Conservation (phyloP, 2,888 invertebrate species). For the Amphipoea lucens region DNA sequence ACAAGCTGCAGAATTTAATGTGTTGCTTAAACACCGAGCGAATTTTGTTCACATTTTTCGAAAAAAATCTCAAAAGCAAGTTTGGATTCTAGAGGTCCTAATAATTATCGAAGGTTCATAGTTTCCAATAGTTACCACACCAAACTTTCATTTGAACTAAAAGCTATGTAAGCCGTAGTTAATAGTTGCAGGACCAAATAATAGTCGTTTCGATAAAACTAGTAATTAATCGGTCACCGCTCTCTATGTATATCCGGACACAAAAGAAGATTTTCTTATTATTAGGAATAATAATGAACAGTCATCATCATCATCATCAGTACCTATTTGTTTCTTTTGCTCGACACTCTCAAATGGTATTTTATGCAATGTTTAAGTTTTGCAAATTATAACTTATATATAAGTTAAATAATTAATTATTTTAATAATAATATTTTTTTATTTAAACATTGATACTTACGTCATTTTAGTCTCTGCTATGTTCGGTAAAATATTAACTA, state of each 20-base stretch:
- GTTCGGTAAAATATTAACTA: background rate
- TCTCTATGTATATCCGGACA: background rate
- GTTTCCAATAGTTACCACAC: background rate
- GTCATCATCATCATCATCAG: too few relatives aligned
- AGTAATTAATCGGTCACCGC: background rate
- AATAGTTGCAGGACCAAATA: background rate
- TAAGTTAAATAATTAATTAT: background rate
- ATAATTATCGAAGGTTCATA: background rate
- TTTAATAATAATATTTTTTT: background rate
- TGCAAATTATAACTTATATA: background rate
- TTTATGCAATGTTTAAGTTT: background rate
- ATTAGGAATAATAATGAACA: background rate
- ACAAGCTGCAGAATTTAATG: background rate
- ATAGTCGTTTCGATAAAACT: background rate
- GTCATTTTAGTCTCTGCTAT: background rate
- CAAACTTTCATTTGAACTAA: background rate
- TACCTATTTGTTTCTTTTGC: background rate
- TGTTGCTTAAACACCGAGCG: background rate
- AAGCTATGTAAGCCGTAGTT: too few relatives aligned
- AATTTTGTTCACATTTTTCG: background rate
- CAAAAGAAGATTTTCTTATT: conserved; percentile 8
- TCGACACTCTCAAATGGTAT: background rate
- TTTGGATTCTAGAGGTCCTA: too few relatives aligned
- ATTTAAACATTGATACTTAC: background rate
- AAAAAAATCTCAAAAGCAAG: too few relatives aligned